Base-by-base conservation (phyloP, 2,797 vertebrate genomes). In the Cossypha polioptera region DNA sequence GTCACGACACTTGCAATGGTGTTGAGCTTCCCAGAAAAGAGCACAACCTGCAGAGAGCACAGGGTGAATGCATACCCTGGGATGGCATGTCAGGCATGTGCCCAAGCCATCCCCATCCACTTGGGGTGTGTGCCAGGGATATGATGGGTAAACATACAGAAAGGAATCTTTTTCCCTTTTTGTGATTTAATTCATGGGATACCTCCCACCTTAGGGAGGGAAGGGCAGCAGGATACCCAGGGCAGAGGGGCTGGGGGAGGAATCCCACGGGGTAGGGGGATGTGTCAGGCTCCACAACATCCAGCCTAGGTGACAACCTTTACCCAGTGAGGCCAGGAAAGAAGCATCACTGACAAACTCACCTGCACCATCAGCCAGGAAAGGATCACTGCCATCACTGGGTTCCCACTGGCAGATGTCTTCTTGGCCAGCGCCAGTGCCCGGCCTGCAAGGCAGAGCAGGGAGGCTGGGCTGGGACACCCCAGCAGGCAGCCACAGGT, bases 331-430 rank as follows among this genome's bases (percentile, higher is more conserved):
- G 28, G 20, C 21, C 2, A 15, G 36, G 36, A 83, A 71, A 62
- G 73, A 4, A 83, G 38, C 45, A 74, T 5, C 0, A 0, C 50
- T 2, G 2, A 54, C 24, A 92, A 86, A 83, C 97, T 97, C 84
- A 99, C 99, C 98, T 99, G 99, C 40, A 99, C 99, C 21, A 99
- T 97, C 66, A 99, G 96, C 99, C 99, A 99, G 96, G 99, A 99
- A 62, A 99, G 94, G 68, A 99, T 96, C 55, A 99, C 99, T 0
- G 99, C 98, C 71, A 98, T 97, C 98, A 99, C 99, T 40, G 99
- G 99, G 96, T 99, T 99, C 29, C 99, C 99, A 3, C 96, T 98
- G 35, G 65, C 95, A 29, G 99, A 99, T 0, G 98, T 99, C 97
- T 93, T 98, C 97, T 98, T 99, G 25, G 98, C 98, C 13, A 98